phyloP scores from a whole-genome alignment of 2,797 vertebrate genomes.

The Microchirus variegatus region DNA sequence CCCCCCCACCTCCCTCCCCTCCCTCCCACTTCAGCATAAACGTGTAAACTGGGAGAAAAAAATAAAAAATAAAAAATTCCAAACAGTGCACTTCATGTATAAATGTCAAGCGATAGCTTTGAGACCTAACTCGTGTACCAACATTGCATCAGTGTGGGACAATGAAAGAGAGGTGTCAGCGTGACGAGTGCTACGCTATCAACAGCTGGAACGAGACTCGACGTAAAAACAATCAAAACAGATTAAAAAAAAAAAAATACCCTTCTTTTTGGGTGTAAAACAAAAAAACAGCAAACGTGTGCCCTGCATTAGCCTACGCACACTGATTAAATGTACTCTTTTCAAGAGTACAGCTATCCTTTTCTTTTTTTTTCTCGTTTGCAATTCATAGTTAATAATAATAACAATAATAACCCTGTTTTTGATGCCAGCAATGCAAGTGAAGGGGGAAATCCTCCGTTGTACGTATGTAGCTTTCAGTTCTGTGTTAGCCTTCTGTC shows the following conservation, averaged over 20 bases:
- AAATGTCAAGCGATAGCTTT: conserved; percentile 88
- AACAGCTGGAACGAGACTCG: conserved; percentile 85
- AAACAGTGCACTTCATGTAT: conserved; percentile 98
- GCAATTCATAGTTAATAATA: conserved; percentile 88
- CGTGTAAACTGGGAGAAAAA: conserved; percentile 91
- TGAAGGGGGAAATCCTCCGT: conserved; percentile 62
- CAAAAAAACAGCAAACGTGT: conserved; percentile 84
- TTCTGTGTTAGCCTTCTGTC: too few relatives aligned
- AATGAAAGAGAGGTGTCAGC: conserved; percentile 85
- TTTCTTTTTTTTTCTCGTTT: conserved; percentile 59
- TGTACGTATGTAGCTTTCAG: conserved; percentile 53
- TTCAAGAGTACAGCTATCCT: conserved; percentile 58
- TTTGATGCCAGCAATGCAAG: conserved; percentile 60
- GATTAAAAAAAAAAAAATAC: conserved; percentile 41
- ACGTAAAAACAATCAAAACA: conserved; percentile 53
- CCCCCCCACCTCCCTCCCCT: conserved; percentile 46
- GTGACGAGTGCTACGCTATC: conserved; percentile 89
- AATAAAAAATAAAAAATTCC: too few relatives aligned
- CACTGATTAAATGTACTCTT: conserved; percentile 60
- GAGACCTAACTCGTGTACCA: conserved; percentile 91
- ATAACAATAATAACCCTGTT: conserved; percentile 88
- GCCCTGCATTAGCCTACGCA: conserved; percentile 71
- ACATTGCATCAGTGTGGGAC: conserved; percentile 66
- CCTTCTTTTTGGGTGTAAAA: conserved; percentile 85
- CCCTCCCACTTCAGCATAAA: conserved; percentile 81